Evolutionary conservation across 2,113 vertebrate genomes (phyloP).

Genomic region (Pipra filicauda): DNA sequence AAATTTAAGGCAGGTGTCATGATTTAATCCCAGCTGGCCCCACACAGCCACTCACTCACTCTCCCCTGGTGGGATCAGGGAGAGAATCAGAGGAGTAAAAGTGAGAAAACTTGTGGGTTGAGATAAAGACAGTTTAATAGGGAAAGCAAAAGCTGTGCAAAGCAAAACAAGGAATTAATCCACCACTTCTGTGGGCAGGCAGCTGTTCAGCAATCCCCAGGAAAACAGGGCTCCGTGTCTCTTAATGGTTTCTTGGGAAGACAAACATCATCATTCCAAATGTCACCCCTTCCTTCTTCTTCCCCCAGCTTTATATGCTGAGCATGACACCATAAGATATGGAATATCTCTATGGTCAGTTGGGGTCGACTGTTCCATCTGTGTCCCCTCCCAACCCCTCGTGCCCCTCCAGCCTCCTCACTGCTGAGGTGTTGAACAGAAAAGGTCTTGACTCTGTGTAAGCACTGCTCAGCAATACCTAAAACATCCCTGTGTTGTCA

Average conservation of each 20-base stretch:
- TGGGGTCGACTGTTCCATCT: not conserved
- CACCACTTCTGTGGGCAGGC: not conserved
- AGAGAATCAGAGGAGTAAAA: not conserved
- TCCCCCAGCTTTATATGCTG: not conserved
- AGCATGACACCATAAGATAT: not conserved
- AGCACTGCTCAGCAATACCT: not conserved
- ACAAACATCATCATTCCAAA: not conserved
- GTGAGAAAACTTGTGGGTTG: not conserved
- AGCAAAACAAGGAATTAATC: not conserved
- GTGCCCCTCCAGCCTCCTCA: not conserved
- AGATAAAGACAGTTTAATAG: not conserved
- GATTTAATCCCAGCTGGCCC: not conserved
- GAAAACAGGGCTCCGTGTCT: not conserved
- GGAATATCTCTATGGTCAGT: not conserved
- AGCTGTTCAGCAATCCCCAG: not conserved
- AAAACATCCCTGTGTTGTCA: not conserved
- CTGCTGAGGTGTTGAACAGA: not conserved
- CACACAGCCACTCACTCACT: not conserved
- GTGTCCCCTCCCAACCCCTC: not conserved
- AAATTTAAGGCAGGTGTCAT: fast-evolving
- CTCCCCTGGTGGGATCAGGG: not conserved
- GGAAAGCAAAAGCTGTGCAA: not conserved
- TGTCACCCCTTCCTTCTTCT: not conserved
- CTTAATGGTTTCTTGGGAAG: not conserved
- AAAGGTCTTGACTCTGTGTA: not conserved